Conservation (phyloP, 64 coral and sea anemone species). For the Orbicella faveolata region DNA sequence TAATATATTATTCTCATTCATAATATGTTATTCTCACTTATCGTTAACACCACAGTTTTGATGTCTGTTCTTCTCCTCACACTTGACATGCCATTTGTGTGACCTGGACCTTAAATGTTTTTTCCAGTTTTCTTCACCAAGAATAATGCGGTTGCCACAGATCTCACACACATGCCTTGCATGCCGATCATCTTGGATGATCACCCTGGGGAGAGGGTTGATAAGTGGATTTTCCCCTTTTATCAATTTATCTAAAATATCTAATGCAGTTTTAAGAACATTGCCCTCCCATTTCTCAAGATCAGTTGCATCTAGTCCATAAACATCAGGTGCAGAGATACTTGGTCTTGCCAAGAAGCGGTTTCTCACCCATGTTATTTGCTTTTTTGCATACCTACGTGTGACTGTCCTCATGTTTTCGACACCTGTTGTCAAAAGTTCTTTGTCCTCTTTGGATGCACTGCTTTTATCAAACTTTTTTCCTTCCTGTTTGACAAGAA, state of each 20-base stretch:
- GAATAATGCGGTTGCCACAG: slow-evolving; percentile 83
- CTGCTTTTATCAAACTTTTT: slow-evolving; percentile 3
- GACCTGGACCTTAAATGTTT: slow-evolving; percentile 77
- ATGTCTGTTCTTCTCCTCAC: slow-evolving; percentile 29
- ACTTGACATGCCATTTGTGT: slow-evolving; percentile 89
- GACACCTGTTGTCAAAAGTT: slow-evolving; percentile 56
- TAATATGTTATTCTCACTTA: neutral
- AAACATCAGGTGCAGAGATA: slow-evolving; percentile 72
- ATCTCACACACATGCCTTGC: slow-evolving; percentile 70
- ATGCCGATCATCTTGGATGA: slow-evolving; percentile 52
- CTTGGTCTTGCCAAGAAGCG: slow-evolving; percentile 75
- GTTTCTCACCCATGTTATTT: slow-evolving; percentile 85
- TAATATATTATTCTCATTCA: neutral
- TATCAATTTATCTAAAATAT: slow-evolving; percentile 64
- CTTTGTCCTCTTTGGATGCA: slow-evolving; percentile 38
- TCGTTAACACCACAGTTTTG: neutral
- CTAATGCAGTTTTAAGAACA: slow-evolving; percentile 69
- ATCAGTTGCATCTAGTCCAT: slow-evolving; percentile 82
- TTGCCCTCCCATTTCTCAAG: slow-evolving; percentile 63
- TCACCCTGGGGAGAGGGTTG: slow-evolving; percentile 52
- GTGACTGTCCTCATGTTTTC: slow-evolving; percentile 82
- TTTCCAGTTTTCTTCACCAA: slow-evolving; percentile 86
- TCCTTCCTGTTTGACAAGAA: slow-evolving; percentile 48
- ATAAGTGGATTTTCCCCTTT: slow-evolving; percentile 35
- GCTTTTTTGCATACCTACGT: slow-evolving; percentile 94